Conservation (phyloP, 23 tunicate species). For the Phallusia fumigata region DNA sequence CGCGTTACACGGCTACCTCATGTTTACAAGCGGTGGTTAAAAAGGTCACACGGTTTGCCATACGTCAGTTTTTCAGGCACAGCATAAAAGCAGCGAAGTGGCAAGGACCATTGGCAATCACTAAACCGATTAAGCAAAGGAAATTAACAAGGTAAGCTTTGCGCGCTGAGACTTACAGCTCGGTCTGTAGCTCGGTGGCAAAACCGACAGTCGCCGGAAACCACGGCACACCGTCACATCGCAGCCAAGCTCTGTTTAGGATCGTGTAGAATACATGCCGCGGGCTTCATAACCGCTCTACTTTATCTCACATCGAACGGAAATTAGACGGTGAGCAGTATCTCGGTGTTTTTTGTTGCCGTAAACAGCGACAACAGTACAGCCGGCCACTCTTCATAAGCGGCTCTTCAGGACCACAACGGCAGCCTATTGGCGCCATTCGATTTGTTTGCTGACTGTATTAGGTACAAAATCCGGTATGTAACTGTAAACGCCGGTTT, state of each 20-base stretch:
- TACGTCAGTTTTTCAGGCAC: background rate
- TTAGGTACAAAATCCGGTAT: too few relatives aligned
- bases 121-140: background rate
- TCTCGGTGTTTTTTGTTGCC: background rate
- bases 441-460: conserved; percentile 5
- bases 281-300: background rate
- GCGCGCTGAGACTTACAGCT: background rate
- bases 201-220: background rate
- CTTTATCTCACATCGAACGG: background rate
- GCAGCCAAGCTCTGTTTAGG: background rate
- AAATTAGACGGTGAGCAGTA: background rate
- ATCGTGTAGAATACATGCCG: background rate
- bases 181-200: background rate
- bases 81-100: background rate
- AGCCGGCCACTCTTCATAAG: background rate
- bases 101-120: background rate
- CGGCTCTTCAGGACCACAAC: conserved; percentile 7
- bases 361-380: background rate
- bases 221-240: background rate
- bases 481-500: too few relatives aligned
- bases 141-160: background rate
- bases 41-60: background rate
- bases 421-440: conserved; percentile 7
- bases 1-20: too few relatives aligned
- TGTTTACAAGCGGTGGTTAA: background rate